phyloP scores from a whole-genome alignment of 2,113 vertebrate species.

The Columbina picui region DNA sequence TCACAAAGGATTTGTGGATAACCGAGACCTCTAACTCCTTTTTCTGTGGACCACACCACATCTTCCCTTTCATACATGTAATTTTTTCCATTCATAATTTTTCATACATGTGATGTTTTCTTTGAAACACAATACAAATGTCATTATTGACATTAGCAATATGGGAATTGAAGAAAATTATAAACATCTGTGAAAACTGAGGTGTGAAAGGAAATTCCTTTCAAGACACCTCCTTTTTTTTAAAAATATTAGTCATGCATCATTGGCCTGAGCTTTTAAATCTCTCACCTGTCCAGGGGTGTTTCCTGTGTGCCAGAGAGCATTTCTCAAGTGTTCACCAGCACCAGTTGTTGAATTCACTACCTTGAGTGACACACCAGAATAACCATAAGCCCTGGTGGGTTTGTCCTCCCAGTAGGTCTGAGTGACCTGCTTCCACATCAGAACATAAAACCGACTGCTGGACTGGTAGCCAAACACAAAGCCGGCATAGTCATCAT shows the following conservation, averaged over 20 bases:
- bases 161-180: neutral
- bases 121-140: neutral
- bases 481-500: conserved; percentile 96
- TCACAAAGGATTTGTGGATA: neutral
- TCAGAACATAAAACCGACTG: conserved; percentile 94
- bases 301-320: conserved; percentile 97
- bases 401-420: conserved; percentile 98
- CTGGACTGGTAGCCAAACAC: conserved; percentile 98
- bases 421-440: conserved; percentile 99
- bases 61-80: neutral
- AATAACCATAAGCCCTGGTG: conserved; percentile 94
- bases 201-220: neutral
- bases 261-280: neutral
- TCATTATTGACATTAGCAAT: neutral
- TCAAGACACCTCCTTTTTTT: neutral
- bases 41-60: neutral
- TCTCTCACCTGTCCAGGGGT: conserved; percentile 90
- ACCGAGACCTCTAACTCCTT: neutral
- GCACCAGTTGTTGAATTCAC: conserved; percentile 95
- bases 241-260: neutral
- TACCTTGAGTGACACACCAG: conserved; percentile 96
- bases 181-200: neutral
- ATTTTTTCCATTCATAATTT: neutral
- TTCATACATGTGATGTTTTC: neutral
- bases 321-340: conserved; percentile 94